Conservation (phyloP, 30 jellyfish, hydroid and myxozoan species). For the Mastigias papua region DNA sequence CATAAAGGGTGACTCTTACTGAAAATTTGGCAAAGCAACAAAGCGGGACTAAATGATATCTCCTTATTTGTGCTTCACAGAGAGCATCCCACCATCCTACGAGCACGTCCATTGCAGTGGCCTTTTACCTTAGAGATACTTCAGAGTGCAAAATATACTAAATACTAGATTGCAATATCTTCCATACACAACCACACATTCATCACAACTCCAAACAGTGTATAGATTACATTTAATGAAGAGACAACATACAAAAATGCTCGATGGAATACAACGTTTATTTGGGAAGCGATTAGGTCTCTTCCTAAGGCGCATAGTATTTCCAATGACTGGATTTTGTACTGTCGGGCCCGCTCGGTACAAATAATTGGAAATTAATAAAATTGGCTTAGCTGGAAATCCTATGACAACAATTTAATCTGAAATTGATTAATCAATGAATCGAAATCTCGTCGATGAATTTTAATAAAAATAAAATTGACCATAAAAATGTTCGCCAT, state of each 20-base stretch:
- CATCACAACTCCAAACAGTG: neutral
- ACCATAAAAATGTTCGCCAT: neutral
- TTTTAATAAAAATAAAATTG: neutral
- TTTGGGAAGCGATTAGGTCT: neutral
- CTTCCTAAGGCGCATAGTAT: neutral
- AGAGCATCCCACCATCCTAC: too few relatives aligned
- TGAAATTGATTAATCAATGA: constrained; percentile 10
- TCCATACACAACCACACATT: too few relatives aligned
- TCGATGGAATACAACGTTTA: neutral
- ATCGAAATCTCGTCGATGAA: constrained; percentile 18
- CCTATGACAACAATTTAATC: constrained; percentile 20
- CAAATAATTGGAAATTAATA: neutral
- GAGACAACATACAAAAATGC: neutral
- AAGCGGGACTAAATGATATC: too few relatives aligned
- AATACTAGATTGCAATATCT: too few relatives aligned
- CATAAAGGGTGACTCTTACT: too few relatives aligned
- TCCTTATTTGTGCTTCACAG: too few relatives aligned
- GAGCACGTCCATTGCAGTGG: too few relatives aligned
- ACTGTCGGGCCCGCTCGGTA: neutral
- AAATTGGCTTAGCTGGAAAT: neutral
- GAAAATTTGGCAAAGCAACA: too few relatives aligned
- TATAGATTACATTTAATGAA: neutral
- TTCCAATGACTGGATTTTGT: neutral
- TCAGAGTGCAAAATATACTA: too few relatives aligned
- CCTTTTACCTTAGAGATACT: too few relatives aligned